phyloP scores from a whole-genome alignment of 1,140 invertebrate genomes.

The Plutomurus gul region DNA sequence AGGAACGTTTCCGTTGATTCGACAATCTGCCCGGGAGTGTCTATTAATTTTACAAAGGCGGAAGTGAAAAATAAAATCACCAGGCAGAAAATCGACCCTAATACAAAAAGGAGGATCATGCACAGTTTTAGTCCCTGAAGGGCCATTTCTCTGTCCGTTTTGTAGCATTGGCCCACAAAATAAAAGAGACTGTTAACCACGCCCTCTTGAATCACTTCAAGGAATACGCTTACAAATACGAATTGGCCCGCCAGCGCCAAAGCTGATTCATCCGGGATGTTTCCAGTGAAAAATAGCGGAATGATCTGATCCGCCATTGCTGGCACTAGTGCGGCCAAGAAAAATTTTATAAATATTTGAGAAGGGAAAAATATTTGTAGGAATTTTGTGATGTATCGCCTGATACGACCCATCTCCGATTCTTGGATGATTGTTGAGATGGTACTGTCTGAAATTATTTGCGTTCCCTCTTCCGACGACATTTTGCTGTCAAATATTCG shows the following conservation, averaged over 20 bases:
- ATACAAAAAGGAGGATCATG: background rate
- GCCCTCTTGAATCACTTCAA: constrained; percentile 49
- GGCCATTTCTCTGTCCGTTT: constrained; percentile 6
- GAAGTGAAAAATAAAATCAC: constrained; percentile 8
- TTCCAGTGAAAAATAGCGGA: constrained; percentile 45
- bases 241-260: constrained; percentile 44
- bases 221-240: constrained; percentile 28
- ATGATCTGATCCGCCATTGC: constrained; percentile 39
- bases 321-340: constrained; percentile 32
- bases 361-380: constrained; percentile 33
- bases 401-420: background rate
- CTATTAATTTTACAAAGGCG: constrained; percentile 38
- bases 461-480: background rate
- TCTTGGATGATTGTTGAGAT: background rate
- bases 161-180: constrained; percentile 42
- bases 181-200: constrained; percentile 43
- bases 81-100: background rate
- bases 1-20: constrained; percentile 38
- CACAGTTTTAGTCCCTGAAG: constrained; percentile 41
- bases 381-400: background rate
- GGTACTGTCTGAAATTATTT: background rate
- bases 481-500: background rate
- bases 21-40: constrained; percentile 39
- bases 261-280: constrained; percentile 42
- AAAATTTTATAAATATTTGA: constrained; percentile 39